Evolutionary conservation across 2,888 invertebrate genomes (phyloP), one percentile per base, ranked within the genome.

Genomic region (Lycophotia porphyrea): DNA sequence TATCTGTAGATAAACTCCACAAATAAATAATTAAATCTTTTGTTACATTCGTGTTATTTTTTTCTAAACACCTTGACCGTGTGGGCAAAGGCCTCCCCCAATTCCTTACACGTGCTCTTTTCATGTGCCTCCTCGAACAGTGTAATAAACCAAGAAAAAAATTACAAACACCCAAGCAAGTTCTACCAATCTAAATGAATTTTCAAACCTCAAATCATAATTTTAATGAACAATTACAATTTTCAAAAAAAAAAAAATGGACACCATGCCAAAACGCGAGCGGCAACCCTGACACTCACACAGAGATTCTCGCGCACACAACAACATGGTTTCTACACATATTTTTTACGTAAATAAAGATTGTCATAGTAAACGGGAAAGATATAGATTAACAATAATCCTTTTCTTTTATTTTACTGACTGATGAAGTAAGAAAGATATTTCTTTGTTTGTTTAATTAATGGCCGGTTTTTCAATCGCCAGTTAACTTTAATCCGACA

Each of bases 261-360:
- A 63, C 74, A 42, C 21, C 36, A 61, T 21, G 11, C 36, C 52
- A 66, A 73, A 78, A 70, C n/a, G 67, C 42, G 49, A 8, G 78
- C 83, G 92, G 5, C 89, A 85, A 81, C 93, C 93, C 93, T 93
- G 78, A 81, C 80, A 86, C 88, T 71, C 87, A 88, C 88, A 89
- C 91, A 84, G 42, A 83, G 72, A 86, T 82, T 68, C 55, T 39
- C 82, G 87, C 90, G 75, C 88, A 86, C 90, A 88, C 92, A 76
- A 49, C 78, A 77, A 78, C 89, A 44, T 47, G 44, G 87, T 88
- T 89, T 90, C 90, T 91, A 91, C 90, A 91, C 88, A 92, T 88
- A 91, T 94, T 93, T 93, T 93, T 93, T 93, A 93, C 93, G 92
- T 93, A 93, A 93, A 94, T 93, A 93, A 94, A 93, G 93, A 93